A percentile compares a stretch with the other conserved stretches of the same genome.
Conservation (phyloP, 2,113 vertebrate genomes). For the Azemiops feae region DNA sequence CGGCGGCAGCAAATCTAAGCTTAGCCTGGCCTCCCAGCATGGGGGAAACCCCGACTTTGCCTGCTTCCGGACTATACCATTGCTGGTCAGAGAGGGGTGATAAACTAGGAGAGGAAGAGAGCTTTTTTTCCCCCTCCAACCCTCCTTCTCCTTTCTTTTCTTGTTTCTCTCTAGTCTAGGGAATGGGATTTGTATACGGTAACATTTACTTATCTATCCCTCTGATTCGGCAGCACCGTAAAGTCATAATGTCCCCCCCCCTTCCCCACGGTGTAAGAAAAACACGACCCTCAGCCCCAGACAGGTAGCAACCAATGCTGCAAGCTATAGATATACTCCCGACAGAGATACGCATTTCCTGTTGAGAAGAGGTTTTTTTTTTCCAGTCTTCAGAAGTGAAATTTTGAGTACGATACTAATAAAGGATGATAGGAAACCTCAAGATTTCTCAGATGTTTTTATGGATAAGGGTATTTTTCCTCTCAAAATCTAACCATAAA, state of each 20-base stretch:
- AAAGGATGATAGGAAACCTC: background rate
- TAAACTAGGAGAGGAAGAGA: rapidly evolving
- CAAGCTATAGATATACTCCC: background rate
- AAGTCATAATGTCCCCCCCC: rapidly evolving
- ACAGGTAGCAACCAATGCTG: background rate
- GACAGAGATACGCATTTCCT: background rate
- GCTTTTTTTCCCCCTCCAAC: rapidly evolving
- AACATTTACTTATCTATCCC: background rate
- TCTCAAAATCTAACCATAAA: background rate
- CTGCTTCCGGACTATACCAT: conserved; percentile 41
- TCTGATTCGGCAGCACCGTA: background rate
- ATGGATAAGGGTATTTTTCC: background rate
- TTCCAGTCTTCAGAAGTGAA: background rate
- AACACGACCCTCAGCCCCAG: rapidly evolving
- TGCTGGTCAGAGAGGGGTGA: background rate
- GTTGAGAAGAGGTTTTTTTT: background rate
- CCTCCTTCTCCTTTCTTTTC: no score
- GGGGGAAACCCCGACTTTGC: background rate
- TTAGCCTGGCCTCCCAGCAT: background rate
- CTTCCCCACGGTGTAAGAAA: rapidly evolving
- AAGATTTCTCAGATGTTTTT: background rate
- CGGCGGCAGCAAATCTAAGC: background rate
- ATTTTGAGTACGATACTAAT: background rate
- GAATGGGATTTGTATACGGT: background rate
- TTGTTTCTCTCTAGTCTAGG: background rate